Evolutionary conservation across 2,888 invertebrate genomes (phyloP).

Genomic region (Acleris emargana): DNA sequence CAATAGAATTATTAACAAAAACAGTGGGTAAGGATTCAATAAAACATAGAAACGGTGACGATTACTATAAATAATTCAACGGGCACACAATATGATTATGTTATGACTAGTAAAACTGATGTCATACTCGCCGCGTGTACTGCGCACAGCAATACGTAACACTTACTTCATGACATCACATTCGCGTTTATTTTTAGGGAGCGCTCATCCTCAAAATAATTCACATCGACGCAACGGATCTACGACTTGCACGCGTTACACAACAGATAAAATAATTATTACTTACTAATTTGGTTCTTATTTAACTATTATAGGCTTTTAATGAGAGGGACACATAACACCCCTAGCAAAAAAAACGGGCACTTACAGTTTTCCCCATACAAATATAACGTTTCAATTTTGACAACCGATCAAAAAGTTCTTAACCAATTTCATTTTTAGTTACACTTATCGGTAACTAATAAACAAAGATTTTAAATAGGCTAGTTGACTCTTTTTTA

Average conservation of each 20-base stretch:
- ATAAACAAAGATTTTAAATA: no score
- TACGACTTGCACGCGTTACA: constrained; percentile 23
- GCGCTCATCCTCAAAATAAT: constrained; percentile 75
- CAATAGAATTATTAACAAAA: not conserved
- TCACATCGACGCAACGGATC: constrained; percentile 55
- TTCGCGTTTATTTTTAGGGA: constrained; percentile 72
- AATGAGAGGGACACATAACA: no score
- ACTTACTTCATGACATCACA: constrained; percentile 78
- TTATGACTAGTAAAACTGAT: constrained; percentile 63
- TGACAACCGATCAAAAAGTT: no score
- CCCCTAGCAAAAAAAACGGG: no score
- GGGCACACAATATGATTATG: constrained; percentile 62
- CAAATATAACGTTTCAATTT: no score
- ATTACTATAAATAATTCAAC: constrained; percentile 57
- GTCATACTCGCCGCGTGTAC: constrained; percentile 68
- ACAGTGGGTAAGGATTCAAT: not conserved
- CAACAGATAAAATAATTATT: not conserved
- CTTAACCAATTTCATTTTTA: no score
- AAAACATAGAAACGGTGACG: not conserved
- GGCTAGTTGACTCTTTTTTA: no score
- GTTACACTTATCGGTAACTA: no score
- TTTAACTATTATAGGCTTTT: no score
- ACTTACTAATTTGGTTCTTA: no score
- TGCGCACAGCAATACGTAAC: constrained; percentile 72
- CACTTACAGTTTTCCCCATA: no score